phyloP scores from a whole-genome alignment of 2,113 vertebrate genomes.

The Suncus etruscus region DNA sequence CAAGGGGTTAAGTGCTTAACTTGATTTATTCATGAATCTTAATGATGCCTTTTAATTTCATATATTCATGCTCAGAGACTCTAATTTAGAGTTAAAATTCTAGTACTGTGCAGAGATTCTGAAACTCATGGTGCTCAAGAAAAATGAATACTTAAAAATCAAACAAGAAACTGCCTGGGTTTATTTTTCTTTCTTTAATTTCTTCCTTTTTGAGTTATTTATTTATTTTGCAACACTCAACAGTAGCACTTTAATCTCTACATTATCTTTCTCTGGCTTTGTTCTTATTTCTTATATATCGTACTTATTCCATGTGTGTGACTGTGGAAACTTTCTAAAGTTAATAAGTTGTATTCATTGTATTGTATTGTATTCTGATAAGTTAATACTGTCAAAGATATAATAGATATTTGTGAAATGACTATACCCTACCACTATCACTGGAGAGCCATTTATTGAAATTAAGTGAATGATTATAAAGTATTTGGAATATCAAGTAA shows the following conservation, averaged over 20 bases:
- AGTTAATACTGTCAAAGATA: too few species aligned
- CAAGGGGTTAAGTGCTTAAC: not conserved
- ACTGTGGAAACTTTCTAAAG: too few species aligned
- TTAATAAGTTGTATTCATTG: too few species aligned
- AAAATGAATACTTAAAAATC: not conserved
- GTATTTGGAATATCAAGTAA: not conserved
- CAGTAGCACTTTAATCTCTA: too few species aligned
- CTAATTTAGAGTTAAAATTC: constrained; percentile 7
- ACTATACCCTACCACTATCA: too few species aligned
- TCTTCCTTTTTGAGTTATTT: too few species aligned
- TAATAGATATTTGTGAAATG: too few species aligned
- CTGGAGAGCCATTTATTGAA: too few species aligned
- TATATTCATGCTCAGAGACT: not conserved
- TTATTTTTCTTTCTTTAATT: not conserved
- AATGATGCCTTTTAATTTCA: not conserved
- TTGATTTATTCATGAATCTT: not conserved
- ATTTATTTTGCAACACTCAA: too few species aligned
- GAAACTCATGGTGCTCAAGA: not conserved
- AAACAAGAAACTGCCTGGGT: not conserved
- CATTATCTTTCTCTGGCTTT: too few species aligned
- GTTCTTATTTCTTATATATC: not conserved
- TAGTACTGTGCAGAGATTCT: not conserved
- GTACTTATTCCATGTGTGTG: not conserved
- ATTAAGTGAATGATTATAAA: not conserved
- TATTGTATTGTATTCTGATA: too few species aligned